Conservation (phyloP, 2,113 vertebrate genomes). For the Silurus asotus region DNA sequence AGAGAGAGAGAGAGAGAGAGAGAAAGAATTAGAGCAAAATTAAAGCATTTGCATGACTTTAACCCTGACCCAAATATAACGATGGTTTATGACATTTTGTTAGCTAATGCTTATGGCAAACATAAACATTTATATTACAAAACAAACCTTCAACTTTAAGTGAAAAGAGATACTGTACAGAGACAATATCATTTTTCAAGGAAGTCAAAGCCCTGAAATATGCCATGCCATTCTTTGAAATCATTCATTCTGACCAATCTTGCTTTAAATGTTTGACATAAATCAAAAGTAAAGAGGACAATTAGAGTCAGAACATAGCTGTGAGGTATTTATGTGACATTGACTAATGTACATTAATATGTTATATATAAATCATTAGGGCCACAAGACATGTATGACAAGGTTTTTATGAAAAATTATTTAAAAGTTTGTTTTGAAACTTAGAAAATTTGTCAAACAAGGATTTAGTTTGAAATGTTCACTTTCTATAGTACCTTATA, state of each 20-base stretch:
- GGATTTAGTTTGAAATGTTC: background rate
- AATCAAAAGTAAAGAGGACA: constrained; percentile 31
- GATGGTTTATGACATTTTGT: constrained; percentile 29
- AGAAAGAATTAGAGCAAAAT: background rate
- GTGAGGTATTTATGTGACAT: constrained; percentile 4
- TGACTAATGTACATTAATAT: constrained; percentile 33
- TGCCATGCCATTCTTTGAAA: background rate
- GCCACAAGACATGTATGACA: background rate
- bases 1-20: no score
- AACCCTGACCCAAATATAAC: background rate
- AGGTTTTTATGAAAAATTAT: background rate
- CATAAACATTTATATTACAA: constrained; percentile 13
- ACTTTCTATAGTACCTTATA: background rate
- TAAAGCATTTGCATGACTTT: background rate
- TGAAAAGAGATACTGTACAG: background rate
- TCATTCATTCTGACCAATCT: constrained; percentile 13
- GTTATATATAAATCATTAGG: background rate
- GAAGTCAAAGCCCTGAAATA: background rate
- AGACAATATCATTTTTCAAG: background rate
- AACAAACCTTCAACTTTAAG: background rate
- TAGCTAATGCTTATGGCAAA: constrained; percentile 18
- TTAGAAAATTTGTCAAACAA: no score
- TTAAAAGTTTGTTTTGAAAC: background rate
- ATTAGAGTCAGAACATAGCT: constrained; percentile 27
- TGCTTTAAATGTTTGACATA: constrained; percentile 15